Conservation (phyloP, 2,113 vertebrate species). For the Ceyx margarethae region DNA sequence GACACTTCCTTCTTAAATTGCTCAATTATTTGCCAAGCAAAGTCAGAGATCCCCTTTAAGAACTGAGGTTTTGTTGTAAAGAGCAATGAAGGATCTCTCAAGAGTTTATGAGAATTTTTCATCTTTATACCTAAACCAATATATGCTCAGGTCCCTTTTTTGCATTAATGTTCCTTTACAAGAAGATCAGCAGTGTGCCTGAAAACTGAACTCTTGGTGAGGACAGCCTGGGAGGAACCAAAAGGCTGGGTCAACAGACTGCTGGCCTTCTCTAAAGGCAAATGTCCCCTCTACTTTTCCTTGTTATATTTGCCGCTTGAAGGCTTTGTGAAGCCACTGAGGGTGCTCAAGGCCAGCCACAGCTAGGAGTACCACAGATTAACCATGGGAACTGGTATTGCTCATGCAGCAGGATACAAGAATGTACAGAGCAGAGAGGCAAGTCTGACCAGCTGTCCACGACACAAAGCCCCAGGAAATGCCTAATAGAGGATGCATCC, state of each 20-base stretch:
- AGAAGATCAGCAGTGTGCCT: not conserved
- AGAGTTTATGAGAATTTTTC: not conserved
- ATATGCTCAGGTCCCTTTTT: not conserved
- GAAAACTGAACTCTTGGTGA: not conserved
- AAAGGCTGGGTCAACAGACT: not conserved
- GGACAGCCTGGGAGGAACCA: not conserved
- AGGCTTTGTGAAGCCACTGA: not conserved
- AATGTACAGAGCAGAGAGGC: not conserved
- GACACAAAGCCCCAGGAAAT: not conserved
- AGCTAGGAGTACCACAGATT: not conserved
- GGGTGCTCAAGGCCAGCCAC: not conserved
- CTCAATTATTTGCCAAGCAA: not conserved
- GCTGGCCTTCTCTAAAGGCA: not conserved
- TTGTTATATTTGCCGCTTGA: not conserved
- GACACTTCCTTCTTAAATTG: not conserved
- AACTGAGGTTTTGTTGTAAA: not conserved
- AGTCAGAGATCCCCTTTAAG: not conserved
- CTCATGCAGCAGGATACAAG: not conserved
- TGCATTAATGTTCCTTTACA: not conserved
- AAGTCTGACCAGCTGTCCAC: not conserved
- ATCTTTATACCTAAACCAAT: not conserved
- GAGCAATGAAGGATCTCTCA: not conserved
- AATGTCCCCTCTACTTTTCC: not conserved
- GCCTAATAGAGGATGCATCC: not conserved
- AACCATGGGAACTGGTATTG: fast-evolving